Base-by-base conservation (phyloP, 2,113 vertebrate genomes). In the Gadus macrocephalus region DNA sequence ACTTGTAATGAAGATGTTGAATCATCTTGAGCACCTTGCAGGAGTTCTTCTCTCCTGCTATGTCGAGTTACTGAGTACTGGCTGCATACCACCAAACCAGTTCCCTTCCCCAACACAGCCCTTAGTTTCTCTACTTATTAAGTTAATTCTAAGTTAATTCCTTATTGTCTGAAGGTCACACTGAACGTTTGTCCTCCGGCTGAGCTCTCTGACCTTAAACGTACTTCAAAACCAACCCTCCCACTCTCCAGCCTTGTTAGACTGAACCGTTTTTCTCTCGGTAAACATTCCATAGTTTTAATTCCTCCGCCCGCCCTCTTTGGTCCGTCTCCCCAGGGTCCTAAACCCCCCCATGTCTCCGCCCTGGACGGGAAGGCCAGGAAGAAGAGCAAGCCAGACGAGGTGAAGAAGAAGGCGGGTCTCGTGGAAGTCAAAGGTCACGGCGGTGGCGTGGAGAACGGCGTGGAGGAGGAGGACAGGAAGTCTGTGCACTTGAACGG, bases 291-390 rank as follows among this genome's bases (percentile, higher is more conserved):
- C 12, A 9, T 49, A 49, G 42, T 49, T 66, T 66, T 15, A 49
- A 69, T 60, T 42, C 64, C 16, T 17, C 28, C 74, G 19, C 70
- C 27, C 67, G 11, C 60, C 49, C 9, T 69, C 42, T 69, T 3
- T 25, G 25, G 74, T 79, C 55, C 14, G 55, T 58, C 55, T 58
- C n/a, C 42, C 64, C 87, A 97, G 95, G 93, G 83, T 49, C 42
- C 42, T 88, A 95, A 94, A 82, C 94, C 95, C 87, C 89, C 91
- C 80, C 94, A 93, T 88, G 88, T 93, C 88, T 93, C 92, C 83
- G 93, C 89, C 82, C 92, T 91, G 81, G 93, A 95, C 81, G 91
- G 86, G 86, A 95, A 95, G 92, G 94, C 96, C 87, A 88, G 90
- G 86, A 95, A 94, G 89, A 80, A 80, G 35, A 90, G 92, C 69